A percentile compares a stretch with the other conserved stretches of the same genome.
phyloP scores from a whole-genome alignment of 2,888 invertebrate species.

The Notodonta dromedarius region DNA sequence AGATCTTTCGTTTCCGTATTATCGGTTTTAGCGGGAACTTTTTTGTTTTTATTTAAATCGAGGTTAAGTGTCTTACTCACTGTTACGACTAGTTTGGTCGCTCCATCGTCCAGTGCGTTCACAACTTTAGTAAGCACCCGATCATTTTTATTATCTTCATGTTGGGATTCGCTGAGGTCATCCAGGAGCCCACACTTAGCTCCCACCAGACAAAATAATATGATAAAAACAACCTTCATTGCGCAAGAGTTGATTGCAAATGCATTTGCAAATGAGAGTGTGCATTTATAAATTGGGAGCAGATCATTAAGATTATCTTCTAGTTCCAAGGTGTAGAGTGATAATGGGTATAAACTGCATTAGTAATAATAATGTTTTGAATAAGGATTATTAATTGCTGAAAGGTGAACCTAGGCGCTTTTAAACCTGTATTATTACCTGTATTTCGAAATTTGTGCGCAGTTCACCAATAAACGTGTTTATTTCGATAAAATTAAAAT shows the following conservation, averaged over 20 bases:
- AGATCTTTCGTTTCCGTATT: not conserved
- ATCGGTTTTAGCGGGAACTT: not conserved
- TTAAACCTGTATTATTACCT: no score
- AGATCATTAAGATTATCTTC: not conserved
- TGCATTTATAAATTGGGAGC: not conserved
- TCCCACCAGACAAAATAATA: not conserved
- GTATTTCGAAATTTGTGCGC: no score
- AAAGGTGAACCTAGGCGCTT: no score
- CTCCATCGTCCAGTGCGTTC: constrained; percentile 2
- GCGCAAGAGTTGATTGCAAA: not conserved
- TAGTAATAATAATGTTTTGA: no score
- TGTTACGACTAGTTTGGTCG: not conserved
- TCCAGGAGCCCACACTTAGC: not conserved
- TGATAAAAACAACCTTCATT: constrained; percentile 1
- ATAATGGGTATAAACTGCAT: no score
- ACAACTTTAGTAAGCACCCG: not conserved
- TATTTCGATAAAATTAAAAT: no score
- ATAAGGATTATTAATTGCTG: no score
- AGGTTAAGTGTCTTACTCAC: not conserved
- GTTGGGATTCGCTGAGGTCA: not conserved
- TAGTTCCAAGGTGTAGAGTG: not conserved
- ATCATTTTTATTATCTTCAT: not conserved
- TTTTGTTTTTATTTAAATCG: not conserved
- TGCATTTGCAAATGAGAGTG: not conserved
- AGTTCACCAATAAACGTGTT: no score